phyloP scores from a whole-genome alignment of 1,140 invertebrate genomes.

The Myzus persicae region DNA sequence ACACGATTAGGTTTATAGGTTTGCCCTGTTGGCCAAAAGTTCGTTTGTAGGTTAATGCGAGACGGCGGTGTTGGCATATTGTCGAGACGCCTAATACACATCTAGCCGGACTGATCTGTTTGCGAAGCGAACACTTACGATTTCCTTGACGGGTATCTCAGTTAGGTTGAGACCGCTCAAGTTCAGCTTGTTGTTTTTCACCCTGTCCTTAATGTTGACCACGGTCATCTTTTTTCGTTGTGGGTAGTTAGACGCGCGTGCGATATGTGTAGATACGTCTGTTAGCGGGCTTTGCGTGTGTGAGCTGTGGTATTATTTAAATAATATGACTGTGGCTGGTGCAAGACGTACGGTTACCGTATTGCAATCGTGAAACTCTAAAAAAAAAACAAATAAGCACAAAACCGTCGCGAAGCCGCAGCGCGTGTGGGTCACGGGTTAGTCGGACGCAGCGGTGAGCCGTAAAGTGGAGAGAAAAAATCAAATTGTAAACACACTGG shows the following conservation, averaged over 20 bases:
- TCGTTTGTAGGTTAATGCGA: background rate
- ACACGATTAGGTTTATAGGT: background rate
- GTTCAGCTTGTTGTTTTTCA: constrained; percentile 51
- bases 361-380: background rate
- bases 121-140: background rate
- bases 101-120: background rate
- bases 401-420: background rate
- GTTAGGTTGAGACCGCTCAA: constrained; percentile 33
- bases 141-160: constrained; percentile 49
- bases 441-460: background rate
- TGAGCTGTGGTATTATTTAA: background rate
- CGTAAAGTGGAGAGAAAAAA: background rate
- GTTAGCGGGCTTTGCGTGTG: background rate
- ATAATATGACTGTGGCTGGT: background rate
- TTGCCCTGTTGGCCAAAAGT: background rate
- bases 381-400: background rate
- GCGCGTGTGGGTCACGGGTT: background rate
- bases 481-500: constrained; percentile 47
- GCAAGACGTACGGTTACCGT: background rate
- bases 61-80: background rate
- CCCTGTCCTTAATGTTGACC: constrained; percentile 47
- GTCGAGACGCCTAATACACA: background rate
- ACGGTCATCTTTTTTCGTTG: constrained; percentile 25
- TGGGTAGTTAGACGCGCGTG: background rate
- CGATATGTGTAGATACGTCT: background rate